Base-by-base conservation (phyloP, 1,140 invertebrate genomes). In the Drosophila bifasciata region DNA sequence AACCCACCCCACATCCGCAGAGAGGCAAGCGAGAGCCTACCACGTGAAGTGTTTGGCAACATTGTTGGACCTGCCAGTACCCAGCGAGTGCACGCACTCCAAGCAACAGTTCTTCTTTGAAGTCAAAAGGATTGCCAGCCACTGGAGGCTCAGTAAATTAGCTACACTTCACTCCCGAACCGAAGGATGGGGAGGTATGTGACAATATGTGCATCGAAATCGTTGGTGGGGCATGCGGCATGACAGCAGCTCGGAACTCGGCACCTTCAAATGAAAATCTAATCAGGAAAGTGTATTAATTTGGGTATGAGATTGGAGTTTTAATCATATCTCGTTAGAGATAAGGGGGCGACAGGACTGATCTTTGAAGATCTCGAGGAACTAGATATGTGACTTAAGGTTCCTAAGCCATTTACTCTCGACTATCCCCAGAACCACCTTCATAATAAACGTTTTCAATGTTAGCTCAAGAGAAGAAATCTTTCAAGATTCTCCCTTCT, bases 101-200 rank as follows among this genome's bases (percentile, higher is more conserved):
- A 86, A 89, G 78, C 83, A 86, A 86, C 81, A 88, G 81, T 88
- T 86, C 70, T 78, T 81, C 83, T 86, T 86, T 86, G 83, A 86
- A 83, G 83, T 86, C 78, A 88, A 86, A 86, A 76, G 78, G 59
- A 71, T 64, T 71, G 70, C 49, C 43, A 41, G 44, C 41, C 60
- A 19, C 68, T 62, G 72, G 39, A 72, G 50, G 56, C 51, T 32
- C 74, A 81, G 83, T 75, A 88, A 86, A 86, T 86, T 88, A 86
- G 83, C 78, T 88, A 57, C 81, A 77, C 74, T 70, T 70, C 66
- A 28, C 8, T 21, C 28, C 28, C 32, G 3, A 36, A 4, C 32
- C 3, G 32, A 11, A 1, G 32, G 0, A 11, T 3, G 32, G 11
- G 11, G 23, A 25, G 23, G 23, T 25, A 5, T 0, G 9, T 36